Conservation (phyloP, 1,140 invertebrate genomes). For the Tenebrio molitor region DNA sequence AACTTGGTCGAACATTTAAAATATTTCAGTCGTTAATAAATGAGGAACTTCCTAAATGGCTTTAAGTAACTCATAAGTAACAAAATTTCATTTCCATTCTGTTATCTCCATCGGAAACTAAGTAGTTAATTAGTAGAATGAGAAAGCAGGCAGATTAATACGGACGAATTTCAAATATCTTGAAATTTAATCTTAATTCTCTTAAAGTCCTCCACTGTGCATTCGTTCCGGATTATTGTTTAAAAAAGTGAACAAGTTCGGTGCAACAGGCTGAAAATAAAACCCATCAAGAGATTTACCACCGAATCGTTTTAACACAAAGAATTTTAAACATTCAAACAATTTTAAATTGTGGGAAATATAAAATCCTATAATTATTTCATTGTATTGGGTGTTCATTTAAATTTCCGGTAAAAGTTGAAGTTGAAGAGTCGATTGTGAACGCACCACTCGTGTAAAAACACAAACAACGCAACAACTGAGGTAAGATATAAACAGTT, state of each 20-base stretch:
- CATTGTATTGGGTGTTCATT: too few species aligned
- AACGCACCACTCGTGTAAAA: too few species aligned
- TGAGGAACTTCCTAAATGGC: constrained; percentile 47
- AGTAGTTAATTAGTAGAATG: constrained; percentile 53
- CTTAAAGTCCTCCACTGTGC: neutral
- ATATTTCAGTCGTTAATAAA: constrained; percentile 51
- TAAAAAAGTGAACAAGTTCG: constrained; percentile 1
- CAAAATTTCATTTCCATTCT: constrained; percentile 54
- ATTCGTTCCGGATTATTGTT: constrained; percentile 16
- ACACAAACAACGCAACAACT: too few species aligned
- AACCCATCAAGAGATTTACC: too few species aligned
- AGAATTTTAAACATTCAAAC: too few species aligned
- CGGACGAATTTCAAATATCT: constrained; percentile 29
- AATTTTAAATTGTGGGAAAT: too few species aligned
- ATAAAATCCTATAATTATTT: too few species aligned
- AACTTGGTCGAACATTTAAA: constrained; percentile 44
- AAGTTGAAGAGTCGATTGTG: too few species aligned
- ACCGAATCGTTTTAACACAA: too few species aligned
- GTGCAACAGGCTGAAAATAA: constrained; percentile 13
- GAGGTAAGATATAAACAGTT: too few species aligned
- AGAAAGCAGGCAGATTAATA: constrained; percentile 42
- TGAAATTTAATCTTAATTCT: constrained; percentile 35
- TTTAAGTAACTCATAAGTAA: constrained; percentile 51
- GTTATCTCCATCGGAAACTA: constrained; percentile 51
- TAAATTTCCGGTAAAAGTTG: too few species aligned